These are phyloP conservation scores for Melospiza georgiana DNA, from an alignment of 2,113 vertebrate species.

Conservation along the genomic window DNA sequence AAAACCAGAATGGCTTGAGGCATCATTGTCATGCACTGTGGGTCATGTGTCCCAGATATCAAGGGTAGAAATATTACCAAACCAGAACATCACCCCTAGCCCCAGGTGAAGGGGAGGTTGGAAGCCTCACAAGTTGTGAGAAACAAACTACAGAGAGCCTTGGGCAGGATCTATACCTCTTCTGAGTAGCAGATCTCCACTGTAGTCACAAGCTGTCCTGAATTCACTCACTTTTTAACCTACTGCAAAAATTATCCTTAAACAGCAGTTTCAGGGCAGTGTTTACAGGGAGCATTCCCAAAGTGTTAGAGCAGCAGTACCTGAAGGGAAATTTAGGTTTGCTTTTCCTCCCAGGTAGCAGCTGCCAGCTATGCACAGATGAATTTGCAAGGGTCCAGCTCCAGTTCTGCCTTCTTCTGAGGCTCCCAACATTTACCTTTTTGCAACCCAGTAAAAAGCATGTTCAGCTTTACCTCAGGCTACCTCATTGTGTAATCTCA, in stretches of 20 bases:
- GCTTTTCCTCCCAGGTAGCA: background rate
- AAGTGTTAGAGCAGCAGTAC: background rate
- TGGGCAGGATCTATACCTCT: background rate
- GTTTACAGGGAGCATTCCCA: background rate
- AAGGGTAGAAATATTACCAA: background rate
- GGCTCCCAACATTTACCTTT: background rate
- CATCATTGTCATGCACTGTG: background rate
- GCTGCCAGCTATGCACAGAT: background rate
- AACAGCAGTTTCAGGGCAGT: accelerated
- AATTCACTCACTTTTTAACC: background rate
- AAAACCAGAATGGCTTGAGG: background rate
- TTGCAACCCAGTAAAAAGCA: background rate
- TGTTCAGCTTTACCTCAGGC: background rate
- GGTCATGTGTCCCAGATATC: background rate
- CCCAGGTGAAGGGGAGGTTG: background rate
- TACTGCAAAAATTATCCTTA: background rate
- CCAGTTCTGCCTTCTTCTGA: background rate
- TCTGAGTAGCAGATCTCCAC: background rate
- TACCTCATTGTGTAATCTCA: background rate
- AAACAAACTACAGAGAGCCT: background rate
- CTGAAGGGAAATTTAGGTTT: background rate
- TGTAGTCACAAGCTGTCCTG: background rate
- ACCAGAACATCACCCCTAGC: background rate
- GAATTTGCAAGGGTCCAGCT: background rate
- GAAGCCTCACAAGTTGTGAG: background rate